phyloP scores from a whole-genome alignment of 2,113 vertebrate species.

The Nothoprocta pentlandii region DNA sequence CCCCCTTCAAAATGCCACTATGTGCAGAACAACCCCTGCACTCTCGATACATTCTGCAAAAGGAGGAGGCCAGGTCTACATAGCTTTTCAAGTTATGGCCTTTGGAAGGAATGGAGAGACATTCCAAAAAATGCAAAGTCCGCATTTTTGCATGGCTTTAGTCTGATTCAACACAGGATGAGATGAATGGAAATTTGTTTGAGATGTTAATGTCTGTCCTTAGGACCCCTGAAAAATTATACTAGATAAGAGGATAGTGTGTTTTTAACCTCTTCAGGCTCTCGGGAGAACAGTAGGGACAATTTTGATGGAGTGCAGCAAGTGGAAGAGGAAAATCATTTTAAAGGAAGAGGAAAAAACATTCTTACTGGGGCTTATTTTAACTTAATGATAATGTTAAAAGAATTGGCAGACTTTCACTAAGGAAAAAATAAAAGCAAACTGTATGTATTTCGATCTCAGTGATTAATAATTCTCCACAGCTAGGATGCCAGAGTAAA shows the following conservation, averaged over 20 bases:
- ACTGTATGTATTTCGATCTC: slow-evolving; percentile 13
- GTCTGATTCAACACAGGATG: neutral
- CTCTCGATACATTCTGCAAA: neutral
- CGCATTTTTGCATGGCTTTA: rapidly evolving
- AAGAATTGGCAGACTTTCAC: slow-evolving; percentile 41
- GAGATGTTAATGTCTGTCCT: neutral
- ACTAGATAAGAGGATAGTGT: neutral
- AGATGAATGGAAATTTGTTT: neutral
- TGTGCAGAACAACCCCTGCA: neutral
- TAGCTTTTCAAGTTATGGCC: neutral
- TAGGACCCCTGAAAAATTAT: neutral
- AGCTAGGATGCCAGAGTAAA: slow-evolving; percentile 56
- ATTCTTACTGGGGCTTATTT: slow-evolving; percentile 1
- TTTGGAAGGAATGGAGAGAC: neutral
- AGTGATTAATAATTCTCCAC: slow-evolving; percentile 58
- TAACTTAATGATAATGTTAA: neutral
- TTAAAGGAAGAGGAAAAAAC: slow-evolving; percentile 25
- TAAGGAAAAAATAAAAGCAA: neutral
- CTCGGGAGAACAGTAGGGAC: slow-evolving; percentile 18
- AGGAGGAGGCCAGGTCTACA: neutral
- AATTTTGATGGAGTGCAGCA: neutral
- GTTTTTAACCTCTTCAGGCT: neutral
- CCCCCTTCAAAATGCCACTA: neutral
- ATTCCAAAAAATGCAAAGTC: neutral
- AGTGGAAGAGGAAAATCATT: slow-evolving; percentile 31